Evolutionary conservation across 2,888 invertebrate species (phyloP).

Genomic region (Sussaba pulchella): DNA sequence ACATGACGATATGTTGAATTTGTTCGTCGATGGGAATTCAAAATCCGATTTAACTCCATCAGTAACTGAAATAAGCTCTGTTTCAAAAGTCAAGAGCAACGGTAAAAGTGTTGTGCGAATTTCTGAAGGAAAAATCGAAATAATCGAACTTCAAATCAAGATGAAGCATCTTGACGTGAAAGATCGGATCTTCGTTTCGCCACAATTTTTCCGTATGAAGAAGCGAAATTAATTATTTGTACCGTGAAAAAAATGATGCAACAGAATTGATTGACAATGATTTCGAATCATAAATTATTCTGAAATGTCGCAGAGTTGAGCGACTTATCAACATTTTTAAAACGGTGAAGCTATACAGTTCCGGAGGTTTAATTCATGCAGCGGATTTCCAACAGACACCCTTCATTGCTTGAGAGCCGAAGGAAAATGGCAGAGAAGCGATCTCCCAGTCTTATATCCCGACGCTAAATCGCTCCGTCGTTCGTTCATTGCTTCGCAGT

Average conservation of each 20-base stretch:
- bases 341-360: not conserved
- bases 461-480: conserved; percentile 35
- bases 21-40: not conserved
- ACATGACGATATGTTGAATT: not conserved
- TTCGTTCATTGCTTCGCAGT: conserved; percentile 32
- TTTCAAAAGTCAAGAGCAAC: no score
- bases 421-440: not conserved
- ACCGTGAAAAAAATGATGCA: not conserved
- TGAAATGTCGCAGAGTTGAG: not conserved
- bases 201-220: no score
- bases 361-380: conserved; percentile 3
- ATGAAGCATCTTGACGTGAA: no score
- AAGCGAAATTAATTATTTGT: not conserved
- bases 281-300: not conserved
- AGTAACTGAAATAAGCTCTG: not conserved
- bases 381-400: conserved; percentile 7
- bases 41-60: not conserved
- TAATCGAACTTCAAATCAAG: no score
- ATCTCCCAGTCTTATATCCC: conserved; percentile 1
- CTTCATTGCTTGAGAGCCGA: not conserved
- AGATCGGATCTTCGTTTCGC: no score
- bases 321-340: not conserved
- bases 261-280: not conserved
- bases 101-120: not conserved
- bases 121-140: not conserved